Evolutionary conservation across 2,113 vertebrate genomes (phyloP), one percentile per base, ranked within the genome.

Genomic region (Strigops habroptila): DNA sequence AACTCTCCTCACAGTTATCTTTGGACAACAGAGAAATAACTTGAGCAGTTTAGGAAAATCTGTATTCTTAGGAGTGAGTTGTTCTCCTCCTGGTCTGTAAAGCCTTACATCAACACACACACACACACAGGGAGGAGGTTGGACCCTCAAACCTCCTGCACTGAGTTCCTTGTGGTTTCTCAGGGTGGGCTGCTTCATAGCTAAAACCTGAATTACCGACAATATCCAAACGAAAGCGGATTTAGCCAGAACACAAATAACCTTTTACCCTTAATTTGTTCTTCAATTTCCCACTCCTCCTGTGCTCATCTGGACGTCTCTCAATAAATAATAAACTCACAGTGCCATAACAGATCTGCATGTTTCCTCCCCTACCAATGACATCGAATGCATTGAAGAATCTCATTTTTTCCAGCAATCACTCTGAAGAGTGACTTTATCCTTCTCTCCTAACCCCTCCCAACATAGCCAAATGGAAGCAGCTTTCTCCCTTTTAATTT

Each of bases 221-320:
- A 28, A 43, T 33, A 88, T 64, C 70, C 70, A 67, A 87, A 82
- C 59, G 43, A 49, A 82, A 76, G 62, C 76, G 70, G 71, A 85
- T 88, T 88, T 88, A 82, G 70, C 82, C 74, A 83, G 79, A 87
- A 90, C 62, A 71, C 70, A 92, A 91, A 75, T 71, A 85, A 94
- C 86, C 70, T 91, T 71, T 85, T 91, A 68, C 51, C 82, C 82
- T 82, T 93, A 85, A 95, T 93, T 91, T 82, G 82, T 88, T 91
- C 78, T 94, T 85, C 94, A 82, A 51, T 96, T 91, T 94, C 82
- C 62, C 74, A 53, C 37, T 90, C 88, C 79, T 91, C 67, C 70
- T 88, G 70, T 0, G 9, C 86, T 88, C 93, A 51, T 43, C 80
- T 86, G 83, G 77, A 91, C 37, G n/a, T 57, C 76, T 68, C 68